These are phyloP conservation scores for Apteryx owenii DNA, from an alignment of 2,113 vertebrate species.

Conservation along the genomic window DNA sequence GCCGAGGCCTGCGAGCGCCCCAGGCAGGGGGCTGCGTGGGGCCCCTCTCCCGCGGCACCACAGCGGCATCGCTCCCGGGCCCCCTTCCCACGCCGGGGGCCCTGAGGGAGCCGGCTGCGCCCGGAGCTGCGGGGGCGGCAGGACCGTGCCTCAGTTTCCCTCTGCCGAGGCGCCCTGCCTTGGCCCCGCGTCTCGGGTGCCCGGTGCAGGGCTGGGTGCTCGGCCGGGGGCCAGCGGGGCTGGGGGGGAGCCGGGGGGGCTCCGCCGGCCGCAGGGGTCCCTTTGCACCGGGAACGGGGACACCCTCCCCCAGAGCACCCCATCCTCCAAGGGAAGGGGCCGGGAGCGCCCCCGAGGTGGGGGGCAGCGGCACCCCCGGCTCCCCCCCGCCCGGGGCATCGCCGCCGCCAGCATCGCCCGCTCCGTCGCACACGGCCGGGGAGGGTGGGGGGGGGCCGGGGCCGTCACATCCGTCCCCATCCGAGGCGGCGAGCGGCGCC, in stretches of 20 bases:
- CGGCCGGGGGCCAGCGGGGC: neutral
- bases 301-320: no score
- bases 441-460: no score
- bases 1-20: neutral
- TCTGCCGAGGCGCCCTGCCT: neutral
- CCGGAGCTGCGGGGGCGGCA: neutral
- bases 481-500: neutral
- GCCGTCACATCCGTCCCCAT: neutral
- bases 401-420: neutral
- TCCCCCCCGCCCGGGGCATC: no score
- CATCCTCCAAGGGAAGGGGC: neutral
- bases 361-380: neutral
- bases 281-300: accelerated
- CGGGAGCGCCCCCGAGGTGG: neutral
- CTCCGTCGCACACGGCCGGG: no score
- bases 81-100: no score
- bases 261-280: neutral
- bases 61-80: no score
- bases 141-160: neutral
- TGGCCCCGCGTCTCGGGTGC: neutral
- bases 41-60: neutral
- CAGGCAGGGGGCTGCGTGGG: accelerated
- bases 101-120: no score
- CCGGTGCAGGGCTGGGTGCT: neutral
- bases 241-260: neutral